Evolutionary conservation across 2,888 invertebrate genomes (phyloP).

Genomic region (Mythimna vitellina): DNA sequence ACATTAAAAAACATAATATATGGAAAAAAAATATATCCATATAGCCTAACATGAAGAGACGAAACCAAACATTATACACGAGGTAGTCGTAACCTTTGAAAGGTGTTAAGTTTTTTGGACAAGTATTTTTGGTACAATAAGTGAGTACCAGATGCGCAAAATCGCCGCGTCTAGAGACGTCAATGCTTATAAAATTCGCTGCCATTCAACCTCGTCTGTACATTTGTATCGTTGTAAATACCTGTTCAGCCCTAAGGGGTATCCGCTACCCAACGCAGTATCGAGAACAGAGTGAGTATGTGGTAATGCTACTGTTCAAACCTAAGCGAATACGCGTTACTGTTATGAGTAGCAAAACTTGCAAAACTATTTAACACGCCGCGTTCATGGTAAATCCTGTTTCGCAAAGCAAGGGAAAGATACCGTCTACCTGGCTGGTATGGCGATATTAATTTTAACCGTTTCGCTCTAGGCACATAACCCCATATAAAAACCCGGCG

Average conservation of each 20-base stretch:
- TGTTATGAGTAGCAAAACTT: neutral
- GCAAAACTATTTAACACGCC: neutral
- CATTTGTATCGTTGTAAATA: neutral
- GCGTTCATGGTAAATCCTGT: neutral
- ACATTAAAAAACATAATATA: no score
- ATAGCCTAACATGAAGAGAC: conserved; percentile 15
- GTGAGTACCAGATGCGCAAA: neutral
- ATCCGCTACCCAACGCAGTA: neutral
- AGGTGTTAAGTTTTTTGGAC: neutral
- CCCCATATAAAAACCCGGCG: neutral
- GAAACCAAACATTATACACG: conserved; percentile 20
- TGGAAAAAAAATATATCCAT: neutral
- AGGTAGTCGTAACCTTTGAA: neutral
- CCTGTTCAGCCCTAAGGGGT: neutral
- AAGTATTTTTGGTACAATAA: neutral
- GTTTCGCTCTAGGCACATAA: neutral
- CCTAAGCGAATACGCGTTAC: neutral
- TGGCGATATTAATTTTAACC: neutral
- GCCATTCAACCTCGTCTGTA: neutral
- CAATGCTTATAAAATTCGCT: neutral
- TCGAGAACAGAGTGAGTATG: neutral
- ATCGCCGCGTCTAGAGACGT: neutral
- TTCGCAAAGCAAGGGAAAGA: neutral
- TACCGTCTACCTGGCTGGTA: neutral
- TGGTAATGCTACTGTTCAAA: neutral